These are phyloP conservation scores for Sturnira hondurensis DNA, from an alignment of 2,113 vertebrate genomes.

Conservation along the genomic window DNA sequence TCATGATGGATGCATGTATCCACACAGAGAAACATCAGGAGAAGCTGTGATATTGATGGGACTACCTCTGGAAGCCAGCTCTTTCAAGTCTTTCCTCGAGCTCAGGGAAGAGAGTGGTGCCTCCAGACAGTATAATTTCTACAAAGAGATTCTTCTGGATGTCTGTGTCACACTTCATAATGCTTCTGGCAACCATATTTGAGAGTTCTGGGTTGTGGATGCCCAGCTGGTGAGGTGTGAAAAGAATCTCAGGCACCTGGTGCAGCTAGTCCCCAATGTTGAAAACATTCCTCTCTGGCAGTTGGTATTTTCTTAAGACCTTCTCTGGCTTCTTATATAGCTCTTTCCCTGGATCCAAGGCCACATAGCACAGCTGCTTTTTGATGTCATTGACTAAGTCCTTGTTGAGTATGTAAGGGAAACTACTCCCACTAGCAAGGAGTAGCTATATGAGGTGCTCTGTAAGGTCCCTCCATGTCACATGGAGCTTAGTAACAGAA, in stretches of 20 bases:
- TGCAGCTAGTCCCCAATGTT: constrained; percentile 44
- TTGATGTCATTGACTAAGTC: constrained; percentile 52
- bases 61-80: constrained; percentile 28
- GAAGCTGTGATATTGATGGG: constrained; percentile 72
- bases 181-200: constrained; percentile 63
- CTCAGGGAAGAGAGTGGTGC: constrained; percentile 69
- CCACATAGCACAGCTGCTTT: constrained; percentile 64
- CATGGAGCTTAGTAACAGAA: background rate
- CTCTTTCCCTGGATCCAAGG: constrained; percentile 45
- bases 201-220: constrained; percentile 44
- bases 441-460: constrained; percentile 60
- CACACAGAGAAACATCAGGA: constrained; percentile 68
- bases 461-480: constrained; percentile 67
- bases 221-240: constrained; percentile 47
- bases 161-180: constrained; percentile 65
- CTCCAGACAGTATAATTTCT: constrained; percentile 69
- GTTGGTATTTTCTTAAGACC: constrained; percentile 33
- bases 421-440: background rate
- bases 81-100: constrained; percentile 71
- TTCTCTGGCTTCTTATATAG: background rate
- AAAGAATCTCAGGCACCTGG: constrained; percentile 74
- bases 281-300: constrained; percentile 69
- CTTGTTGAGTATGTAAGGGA: background rate
- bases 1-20: constrained; percentile 71
- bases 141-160: constrained; percentile 60